Evolutionary conservation across 2,113 vertebrate species (phyloP).

Genomic region (Porphyrio hochstetteri): DNA sequence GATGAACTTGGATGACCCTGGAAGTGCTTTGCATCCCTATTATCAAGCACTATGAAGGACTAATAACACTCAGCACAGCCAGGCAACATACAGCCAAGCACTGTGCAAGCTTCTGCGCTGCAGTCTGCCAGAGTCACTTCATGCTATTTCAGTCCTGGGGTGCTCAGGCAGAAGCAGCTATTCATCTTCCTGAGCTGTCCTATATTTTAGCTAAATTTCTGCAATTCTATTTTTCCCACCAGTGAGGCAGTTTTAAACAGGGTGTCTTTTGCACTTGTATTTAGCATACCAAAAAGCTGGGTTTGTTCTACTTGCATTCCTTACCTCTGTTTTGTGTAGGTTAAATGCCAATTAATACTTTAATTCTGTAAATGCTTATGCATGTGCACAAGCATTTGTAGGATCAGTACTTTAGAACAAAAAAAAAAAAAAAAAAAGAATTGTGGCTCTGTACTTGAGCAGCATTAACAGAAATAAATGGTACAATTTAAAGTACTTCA

Average conservation of each 20-base stretch:
- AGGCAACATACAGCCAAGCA: not conserved
- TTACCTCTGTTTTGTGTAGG: not conserved
- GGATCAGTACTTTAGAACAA: conserved; percentile 20
- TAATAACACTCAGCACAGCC: not conserved
- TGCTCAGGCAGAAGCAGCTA: not conserved
- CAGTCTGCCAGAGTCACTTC: not conserved
- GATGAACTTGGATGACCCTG: not conserved
- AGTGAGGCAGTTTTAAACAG: not conserved
- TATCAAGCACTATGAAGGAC: not conserved
- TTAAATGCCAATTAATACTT: conserved; percentile 43
- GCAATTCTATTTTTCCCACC: not conserved
- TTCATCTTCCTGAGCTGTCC: not conserved
- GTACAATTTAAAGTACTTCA: not conserved
- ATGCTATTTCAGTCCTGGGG: not conserved
- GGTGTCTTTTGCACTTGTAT: not conserved
- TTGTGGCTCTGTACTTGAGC: not conserved
- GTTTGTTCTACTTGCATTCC: not conserved
- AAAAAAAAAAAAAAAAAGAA: not conserved
- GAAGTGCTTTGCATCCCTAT: not conserved
- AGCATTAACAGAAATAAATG: not conserved
- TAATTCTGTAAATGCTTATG: conserved; percentile 32
- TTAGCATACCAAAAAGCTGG: not conserved
- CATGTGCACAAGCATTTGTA: not conserved
- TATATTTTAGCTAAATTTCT: not conserved
- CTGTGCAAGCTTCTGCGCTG: not conserved